Base-by-base conservation (phyloP, 2,113 vertebrate species). In the Salvelinus fontinalis region DNA sequence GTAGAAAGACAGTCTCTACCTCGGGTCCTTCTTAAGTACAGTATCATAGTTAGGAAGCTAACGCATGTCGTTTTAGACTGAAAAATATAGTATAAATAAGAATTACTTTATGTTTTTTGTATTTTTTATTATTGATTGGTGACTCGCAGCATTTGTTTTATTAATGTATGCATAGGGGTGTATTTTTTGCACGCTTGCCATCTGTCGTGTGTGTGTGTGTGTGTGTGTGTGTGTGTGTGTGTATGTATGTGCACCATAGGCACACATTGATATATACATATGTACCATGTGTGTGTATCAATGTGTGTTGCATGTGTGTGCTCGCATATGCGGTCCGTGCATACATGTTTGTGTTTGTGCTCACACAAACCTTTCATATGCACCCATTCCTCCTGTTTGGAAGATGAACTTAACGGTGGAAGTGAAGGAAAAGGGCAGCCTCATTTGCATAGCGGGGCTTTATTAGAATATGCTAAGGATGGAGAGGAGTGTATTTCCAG, bases 391-490 rank as follows among this genome's bases (percentile, higher is more conserved):
- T 90, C 93, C 91, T 93, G 94, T 91, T 95, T 95, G 65, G 95
- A 95, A 94, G 95, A 90, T 94, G 95, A 96, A 96, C 94, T 93
- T 93, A 92, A 92, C 93, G 90, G 95, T 95, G 82, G 73, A 75
- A 78, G 92, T 91, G 93, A 94, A 85, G 59, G 94, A 95, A 98
- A 98, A 97, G 97, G 96, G 95, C 96, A 96, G 79, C 89, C 94
- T 97, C 94, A 99, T 99, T 98, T 99, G 95, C 97, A 99, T 99
- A 94, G 86, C 95, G 95, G 94, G 95, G 95, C 96, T 97, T 98
- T 95, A 97, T 99, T 98, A 99, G 95, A 98, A 96, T 97, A 96
- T 97, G 95, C 95, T 97, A 95, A 97, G 96, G 96, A 98, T 94
- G 92, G 91, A 91, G 92, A 94, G 90, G 92, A 95, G 95, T 96